Evolutionary conservation across 2,888 invertebrate genomes (phyloP), one percentile per base, ranked within the genome.

Genomic region (Aphodius sticticus): DNA sequence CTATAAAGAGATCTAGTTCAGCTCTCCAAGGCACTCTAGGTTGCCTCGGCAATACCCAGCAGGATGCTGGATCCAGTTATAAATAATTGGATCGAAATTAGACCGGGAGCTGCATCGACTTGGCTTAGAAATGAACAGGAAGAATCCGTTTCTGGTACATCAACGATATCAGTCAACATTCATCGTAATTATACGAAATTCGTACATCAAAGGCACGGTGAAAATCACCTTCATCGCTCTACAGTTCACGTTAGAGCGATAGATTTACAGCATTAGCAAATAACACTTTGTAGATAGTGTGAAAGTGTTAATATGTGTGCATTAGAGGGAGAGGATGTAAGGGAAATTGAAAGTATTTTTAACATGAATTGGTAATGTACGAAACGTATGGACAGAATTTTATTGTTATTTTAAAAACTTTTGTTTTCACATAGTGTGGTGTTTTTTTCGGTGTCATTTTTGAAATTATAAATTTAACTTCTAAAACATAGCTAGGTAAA

Each of bases 121-220:
- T 12, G 53, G 53, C 53, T 53, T 53, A 53, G 53, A 53, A 53
- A 53, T 12, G 12, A 53, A 53, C 53, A 53, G 53, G 53, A 53
- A 53, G 53, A 53, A 53, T 53, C 53, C 53, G 12, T 12, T 53
- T 53, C 53, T 53, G 53, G 53, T 53, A 53, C 53, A 53, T 53
- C 53, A 53, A 53, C 53, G 53, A 53, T 53, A 53, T 53, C 53
- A 53, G 53, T 53, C 53, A 53, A 53, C 53, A 53, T 53, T 53
- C 53, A 53, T 53, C 53, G 53, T 53, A 53, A 53, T 53, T 53
- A 53, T 53, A 53, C 53, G 53, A 53, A 9, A 53, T 53, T 53
- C 53, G 7, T 53, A 53, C 53, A 53, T 53, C 53, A 53, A 53
- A 53, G 53, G 53, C 12, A 53, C 53, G 53, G 53, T 53, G 53